These are phyloP conservation scores for Tenthredo livida DNA, from an alignment of 2,888 invertebrate genomes.

Conservation along the genomic window DNA sequence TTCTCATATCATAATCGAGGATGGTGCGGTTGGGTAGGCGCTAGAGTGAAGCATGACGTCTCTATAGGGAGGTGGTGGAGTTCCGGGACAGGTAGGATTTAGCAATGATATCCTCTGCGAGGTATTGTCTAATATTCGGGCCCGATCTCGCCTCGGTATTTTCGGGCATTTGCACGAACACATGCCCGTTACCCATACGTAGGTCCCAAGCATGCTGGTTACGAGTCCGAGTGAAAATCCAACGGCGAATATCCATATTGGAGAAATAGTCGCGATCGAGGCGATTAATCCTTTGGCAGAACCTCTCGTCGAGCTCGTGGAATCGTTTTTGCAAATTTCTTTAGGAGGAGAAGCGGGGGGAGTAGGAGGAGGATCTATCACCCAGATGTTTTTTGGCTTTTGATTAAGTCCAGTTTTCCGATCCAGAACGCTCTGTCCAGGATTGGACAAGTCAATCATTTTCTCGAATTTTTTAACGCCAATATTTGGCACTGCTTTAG, in stretches of 20 bases:
- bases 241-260: constrained; percentile 66
- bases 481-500: constrained; percentile 42
- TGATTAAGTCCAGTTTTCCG: constrained; percentile 50
- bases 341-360: constrained; percentile 40
- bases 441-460: constrained; percentile 59
- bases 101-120: constrained; percentile 67
- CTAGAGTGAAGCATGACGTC: constrained; percentile 70
- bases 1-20: constrained; percentile 54
- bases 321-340: constrained; percentile 50
- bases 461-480: constrained; percentile 65
- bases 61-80: constrained; percentile 74
- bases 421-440: not conserved
- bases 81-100: constrained; percentile 68
- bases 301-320: constrained; percentile 12
- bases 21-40: constrained; percentile 62
- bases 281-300: constrained; percentile 8
- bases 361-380: constrained; percentile 47
- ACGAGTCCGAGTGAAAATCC: constrained; percentile 71
- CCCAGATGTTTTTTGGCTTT: not conserved
- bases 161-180: constrained; percentile 58
- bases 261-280: constrained; percentile 56
- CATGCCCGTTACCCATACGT: constrained; percentile 66
- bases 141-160: constrained; percentile 43
- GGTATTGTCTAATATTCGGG: not conserved
- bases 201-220: constrained; percentile 66